Evolutionary conservation across 2,797 vertebrate species (phyloP), one percentile per base, ranked within the genome.

Genomic region (Channa striata): DNA sequence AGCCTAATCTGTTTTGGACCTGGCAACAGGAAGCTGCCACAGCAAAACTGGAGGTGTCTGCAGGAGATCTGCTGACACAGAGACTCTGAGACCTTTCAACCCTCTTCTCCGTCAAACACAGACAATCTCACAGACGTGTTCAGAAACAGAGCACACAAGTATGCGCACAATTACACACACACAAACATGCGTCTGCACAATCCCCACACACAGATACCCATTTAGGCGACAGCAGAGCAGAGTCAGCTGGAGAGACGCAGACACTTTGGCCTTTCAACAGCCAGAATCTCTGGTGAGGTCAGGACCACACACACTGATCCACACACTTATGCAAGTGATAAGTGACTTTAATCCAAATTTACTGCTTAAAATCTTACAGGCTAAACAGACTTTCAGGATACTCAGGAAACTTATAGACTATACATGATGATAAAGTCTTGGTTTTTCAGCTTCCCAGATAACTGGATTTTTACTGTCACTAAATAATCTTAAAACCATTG

Each of bases 301-400:
- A 93, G 91, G 91, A 93, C 93, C 94, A 94, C 93, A 93, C 94
- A 94, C 91, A 93, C 65, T 59, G 78, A 71, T 17, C 14, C 57
- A 53, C 72, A 81, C 39, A 80, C 51, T 75, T 49, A 47, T 84
- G 74, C 77, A 66, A 64, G 66, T 49, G 65, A 64, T 65, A 46
- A 60, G 57, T 73, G 74, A 82, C 58, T 80, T 68, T 34, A 72
- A 59, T 77, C 50, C 56, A 59, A 59, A 80, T 72, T 53, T 49
- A n/a, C 59, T 57, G 65, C 50, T 82, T 72, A 71, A 61, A 30
- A 30, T 30, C 25, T 30, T 30, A 77, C 54, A 72, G 60, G 70
- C 44, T 30, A 14, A 2, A 69, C 44, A 48, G 3, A 30, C 5
- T 68, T 51, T 59, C 66, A 44, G 11, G 48, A 79, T 11, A 57